Evolutionary conservation across 1,140 invertebrate species (phyloP).

Genomic region (Drosophila kanapiae): DNA sequence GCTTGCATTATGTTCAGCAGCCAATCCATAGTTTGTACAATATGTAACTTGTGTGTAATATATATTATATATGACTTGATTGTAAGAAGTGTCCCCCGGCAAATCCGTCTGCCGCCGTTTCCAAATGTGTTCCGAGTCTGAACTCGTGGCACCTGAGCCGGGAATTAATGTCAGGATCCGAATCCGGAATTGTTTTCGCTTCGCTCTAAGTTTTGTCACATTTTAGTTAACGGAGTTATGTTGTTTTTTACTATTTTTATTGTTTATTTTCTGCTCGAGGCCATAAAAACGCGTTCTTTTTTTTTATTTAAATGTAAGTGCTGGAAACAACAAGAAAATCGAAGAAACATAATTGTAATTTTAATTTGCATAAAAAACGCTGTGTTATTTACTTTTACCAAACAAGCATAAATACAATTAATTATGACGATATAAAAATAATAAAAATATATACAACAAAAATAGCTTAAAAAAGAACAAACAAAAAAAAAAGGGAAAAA

Average conservation of each 20-base stretch:
- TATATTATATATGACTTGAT: conserved; percentile 44
- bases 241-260: conserved; percentile 31
- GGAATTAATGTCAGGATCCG: conserved; percentile 5
- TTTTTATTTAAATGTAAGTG: conserved; percentile 46
- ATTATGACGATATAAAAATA: conserved; percentile 36
- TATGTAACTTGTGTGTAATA: conserved; percentile 50
- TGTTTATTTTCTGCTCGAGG: conserved; percentile 49
- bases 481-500: conserved; percentile 24
- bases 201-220: conserved; percentile 24
- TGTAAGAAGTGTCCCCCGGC: conserved; percentile 22
- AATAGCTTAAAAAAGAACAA: conserved; percentile 18
- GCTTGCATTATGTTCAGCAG: conserved; percentile 35
- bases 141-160: conserved; percentile 9
- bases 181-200: conserved; percentile 13
- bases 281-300: conserved; percentile 66
- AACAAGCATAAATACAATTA: conserved; percentile 59
- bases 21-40: conserved; percentile 46
- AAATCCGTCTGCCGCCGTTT: conserved; percentile 35
- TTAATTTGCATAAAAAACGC: conserved; percentile 66
- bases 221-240: conserved; percentile 30
- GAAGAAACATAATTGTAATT: conserved; percentile 60
- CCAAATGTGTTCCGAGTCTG: conserved; percentile 45
- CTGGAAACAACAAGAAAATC: conserved; percentile 24
- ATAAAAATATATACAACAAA: conserved; percentile 36
- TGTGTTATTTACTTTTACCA: conserved; percentile 79